Evolutionary conservation across 1,140 invertebrate genomes (phyloP).

Genomic region (Ectropis grisescens): DNA sequence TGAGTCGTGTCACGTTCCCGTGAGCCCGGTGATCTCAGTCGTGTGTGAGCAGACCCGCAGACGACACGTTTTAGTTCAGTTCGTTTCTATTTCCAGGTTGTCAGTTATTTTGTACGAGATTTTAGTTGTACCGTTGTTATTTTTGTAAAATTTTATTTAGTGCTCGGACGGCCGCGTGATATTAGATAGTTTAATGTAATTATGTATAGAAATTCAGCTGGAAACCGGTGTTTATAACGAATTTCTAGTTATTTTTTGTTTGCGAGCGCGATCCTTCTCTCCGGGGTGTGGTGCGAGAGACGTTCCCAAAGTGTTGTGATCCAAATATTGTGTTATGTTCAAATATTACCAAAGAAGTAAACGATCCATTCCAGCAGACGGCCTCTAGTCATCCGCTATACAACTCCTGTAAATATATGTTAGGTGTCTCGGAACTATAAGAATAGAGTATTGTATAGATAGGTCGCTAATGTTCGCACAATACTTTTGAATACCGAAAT

Average conservation of each 20-base stretch:
- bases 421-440: constrained; percentile 45
- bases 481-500: constrained; percentile 29
- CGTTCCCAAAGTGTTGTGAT: constrained; percentile 8
- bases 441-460: constrained; percentile 37
- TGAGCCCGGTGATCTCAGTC: no score
- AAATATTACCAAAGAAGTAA: constrained; percentile 61
- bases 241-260: no score
- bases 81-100: no score
- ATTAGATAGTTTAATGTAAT: constrained; percentile 52
- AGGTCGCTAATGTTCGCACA: constrained; percentile 54
- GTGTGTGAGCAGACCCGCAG: no score
- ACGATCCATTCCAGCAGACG: constrained; percentile 53
- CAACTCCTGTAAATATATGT: constrained; percentile 58
- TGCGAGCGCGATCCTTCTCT: no score
- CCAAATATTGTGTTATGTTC: constrained; percentile 22
- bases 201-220: constrained; percentile 19
- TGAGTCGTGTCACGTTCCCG: no score
- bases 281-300: no score
- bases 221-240: no score
- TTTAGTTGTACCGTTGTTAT: constrained; percentile 63
- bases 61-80: no score
- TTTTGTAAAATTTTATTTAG: constrained; percentile 64
- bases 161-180: constrained; percentile 45
- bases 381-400: constrained; percentile 64
- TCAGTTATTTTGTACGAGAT: constrained; percentile 50